Conservation (phyloP, 2,888 invertebrate genomes). For the Napeogenes inachia region DNA sequence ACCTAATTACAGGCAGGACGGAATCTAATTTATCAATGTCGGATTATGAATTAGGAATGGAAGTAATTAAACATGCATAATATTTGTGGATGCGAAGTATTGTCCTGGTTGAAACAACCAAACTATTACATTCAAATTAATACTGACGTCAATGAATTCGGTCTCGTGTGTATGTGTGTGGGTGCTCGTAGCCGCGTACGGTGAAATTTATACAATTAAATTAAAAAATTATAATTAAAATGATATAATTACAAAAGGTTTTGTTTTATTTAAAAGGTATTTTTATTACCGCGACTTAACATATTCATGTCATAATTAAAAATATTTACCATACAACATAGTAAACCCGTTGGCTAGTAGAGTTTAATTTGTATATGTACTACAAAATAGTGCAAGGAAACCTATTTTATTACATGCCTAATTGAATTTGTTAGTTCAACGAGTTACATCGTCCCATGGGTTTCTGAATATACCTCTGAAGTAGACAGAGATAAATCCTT, state of each 20-base stretch:
- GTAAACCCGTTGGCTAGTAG: neutral
- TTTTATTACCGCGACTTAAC: too few relatives aligned
- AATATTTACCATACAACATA: too few relatives aligned
- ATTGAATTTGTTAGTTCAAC: conserved; percentile 34
- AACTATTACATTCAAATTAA: conserved; percentile 58
- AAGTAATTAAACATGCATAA: conserved; percentile 74
- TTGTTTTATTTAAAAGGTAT: too few relatives aligned
- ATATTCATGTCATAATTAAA: too few relatives aligned
- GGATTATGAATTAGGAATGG: conserved; percentile 74
- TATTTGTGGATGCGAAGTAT: conserved; percentile 60
- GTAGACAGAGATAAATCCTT: conserved; percentile 14
- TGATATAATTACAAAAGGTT: too few relatives aligned
- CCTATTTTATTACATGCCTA: conserved; percentile 35
- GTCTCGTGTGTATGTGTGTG: conserved; percentile 35
- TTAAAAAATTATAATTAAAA: too few relatives aligned
- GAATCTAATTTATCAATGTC: conserved; percentile 74
- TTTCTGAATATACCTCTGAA: conserved; percentile 26
- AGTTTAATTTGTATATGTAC: conserved; percentile 21
- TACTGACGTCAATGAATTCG: conserved; percentile 46
- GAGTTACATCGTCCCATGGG: conserved; percentile 25
- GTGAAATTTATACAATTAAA: too few relatives aligned
- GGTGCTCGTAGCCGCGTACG: too few relatives aligned
- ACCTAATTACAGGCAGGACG: conserved; percentile 70
- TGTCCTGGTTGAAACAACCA: conserved; percentile 37
- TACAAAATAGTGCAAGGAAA: conserved; percentile 30